A percentile compares a stretch with the other conserved stretches of the same genome.
Evolutionary conservation across 2,797 vertebrate species (phyloP).

Genomic region (Cyprinella venusta): DNA sequence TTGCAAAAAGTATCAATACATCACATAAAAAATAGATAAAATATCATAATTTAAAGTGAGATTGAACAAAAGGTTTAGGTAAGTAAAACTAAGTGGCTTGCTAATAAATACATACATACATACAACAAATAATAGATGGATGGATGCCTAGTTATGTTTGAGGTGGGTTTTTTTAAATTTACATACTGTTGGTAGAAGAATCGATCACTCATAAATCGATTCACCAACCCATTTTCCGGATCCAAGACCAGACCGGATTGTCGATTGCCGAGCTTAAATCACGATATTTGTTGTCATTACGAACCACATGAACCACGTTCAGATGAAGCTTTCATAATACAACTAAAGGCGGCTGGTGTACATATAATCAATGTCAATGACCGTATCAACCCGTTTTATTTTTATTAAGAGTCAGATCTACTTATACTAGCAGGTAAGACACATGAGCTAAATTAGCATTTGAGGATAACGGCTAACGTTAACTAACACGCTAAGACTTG

Average conservation of each 20-base stretch:
- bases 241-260: constrained; percentile 19
- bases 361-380: background rate
- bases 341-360: background rate
- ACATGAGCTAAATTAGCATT: constrained; percentile 6
- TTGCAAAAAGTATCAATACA: background rate
- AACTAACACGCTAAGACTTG: constrained; percentile 27
- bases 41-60: background rate
- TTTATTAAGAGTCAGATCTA: constrained; percentile 9
- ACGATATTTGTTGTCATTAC: constrained; percentile 27
- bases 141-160: background rate
- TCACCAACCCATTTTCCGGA: constrained; percentile 17
- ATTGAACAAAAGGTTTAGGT: background rate
- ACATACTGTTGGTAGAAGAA: background rate
- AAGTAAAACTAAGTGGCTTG: background rate
- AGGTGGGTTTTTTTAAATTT: background rate
- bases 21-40: background rate
- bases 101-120: background rate
- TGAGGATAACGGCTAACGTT: constrained; percentile 34
- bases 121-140: background rate
- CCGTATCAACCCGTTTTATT: constrained; percentile 12
- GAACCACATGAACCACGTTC: background rate
- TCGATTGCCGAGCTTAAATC: constrained; percentile 42
- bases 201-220: constrained; percentile 45
- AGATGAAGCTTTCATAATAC: background rate
- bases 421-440: constrained; percentile 39